Percentiles rank a stretch among this genome's conserved stretches.
Conservation (phyloP, 2,888 invertebrate genomes). For the Altica lythri region DNA sequence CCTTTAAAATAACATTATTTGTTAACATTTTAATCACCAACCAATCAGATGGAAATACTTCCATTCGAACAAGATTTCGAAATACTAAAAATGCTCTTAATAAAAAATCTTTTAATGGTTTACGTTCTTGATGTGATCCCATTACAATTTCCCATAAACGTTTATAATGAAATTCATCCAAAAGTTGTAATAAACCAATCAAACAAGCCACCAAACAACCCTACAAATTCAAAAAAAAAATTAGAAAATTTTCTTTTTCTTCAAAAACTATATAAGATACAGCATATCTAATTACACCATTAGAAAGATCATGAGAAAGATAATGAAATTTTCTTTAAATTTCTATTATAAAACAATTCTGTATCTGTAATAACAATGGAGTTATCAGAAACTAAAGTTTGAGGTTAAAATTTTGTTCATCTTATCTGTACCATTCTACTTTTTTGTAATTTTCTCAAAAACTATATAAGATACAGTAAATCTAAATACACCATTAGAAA, state of each 20-base stretch:
- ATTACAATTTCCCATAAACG: conserved; percentile 82
- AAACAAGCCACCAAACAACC: conserved; percentile 87
- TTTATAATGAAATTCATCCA: conserved; percentile 87
- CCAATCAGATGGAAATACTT: conserved; percentile 89
- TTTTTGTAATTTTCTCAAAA: no score
- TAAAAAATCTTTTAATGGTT: conserved; percentile 84
- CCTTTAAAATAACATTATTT: conserved; percentile 82
- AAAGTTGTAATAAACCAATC: conserved; percentile 80
- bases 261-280: not conserved
- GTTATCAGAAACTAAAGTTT: no score
- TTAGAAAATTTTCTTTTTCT: not conserved
- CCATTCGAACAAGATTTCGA: conserved; percentile 76
- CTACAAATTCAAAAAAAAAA: conserved; percentile 56
- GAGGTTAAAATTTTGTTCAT: no score
- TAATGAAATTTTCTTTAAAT: no score
- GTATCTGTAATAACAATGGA: no score
- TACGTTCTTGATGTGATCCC: conserved; percentile 70
- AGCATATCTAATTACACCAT: no score
- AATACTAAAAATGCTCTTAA: conserved; percentile 81
- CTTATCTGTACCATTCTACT: no score
- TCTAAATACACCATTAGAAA: no score
- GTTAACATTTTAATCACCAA: conserved; percentile 85
- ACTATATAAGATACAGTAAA: no score
- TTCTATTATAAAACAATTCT: no score
- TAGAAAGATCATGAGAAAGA: conserved; percentile 1